Evolutionary conservation across 2,888 invertebrate genomes (phyloP).

Genomic region (Pediacus dermestoides): DNA sequence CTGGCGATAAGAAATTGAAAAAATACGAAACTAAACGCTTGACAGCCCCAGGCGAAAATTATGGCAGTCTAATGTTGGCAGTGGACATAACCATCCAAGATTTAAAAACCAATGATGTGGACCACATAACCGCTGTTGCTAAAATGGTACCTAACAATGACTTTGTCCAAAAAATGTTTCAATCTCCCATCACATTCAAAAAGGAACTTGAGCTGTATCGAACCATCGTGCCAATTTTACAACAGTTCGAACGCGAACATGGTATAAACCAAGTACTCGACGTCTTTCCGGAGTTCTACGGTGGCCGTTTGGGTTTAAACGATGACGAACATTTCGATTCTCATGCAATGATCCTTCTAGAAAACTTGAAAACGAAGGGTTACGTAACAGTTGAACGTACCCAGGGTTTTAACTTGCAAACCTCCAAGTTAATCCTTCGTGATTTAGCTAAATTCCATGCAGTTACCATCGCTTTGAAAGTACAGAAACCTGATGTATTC

Average conservation of each 20-base stretch:
- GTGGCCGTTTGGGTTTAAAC: slow-evolving; percentile 31
- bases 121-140: slow-evolving; percentile 20
- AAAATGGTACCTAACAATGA: slow-evolving; percentile 25
- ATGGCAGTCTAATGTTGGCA: slow-evolving; percentile 55
- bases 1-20: neutral
- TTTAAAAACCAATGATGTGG: slow-evolving; percentile 12
- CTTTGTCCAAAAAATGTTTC: slow-evolving; percentile 46
- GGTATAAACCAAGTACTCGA: slow-evolving; percentile 46
- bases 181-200: slow-evolving; percentile 51
- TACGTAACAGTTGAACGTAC: slow-evolving; percentile 49
- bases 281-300: slow-evolving; percentile 37
- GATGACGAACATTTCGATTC: slow-evolving; percentile 46
- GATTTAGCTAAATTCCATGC: slow-evolving; percentile 55
- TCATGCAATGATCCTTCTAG: slow-evolving; percentile 53
- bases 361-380: slow-evolving; percentile 50
- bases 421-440: slow-evolving; percentile 46
- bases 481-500: slow-evolving; percentile 44
- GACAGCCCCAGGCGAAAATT: slow-evolving; percentile 57
- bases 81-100: slow-evolving; percentile 34
- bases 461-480: slow-evolving; percentile 52
- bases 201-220: slow-evolving; percentile 54
- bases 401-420: slow-evolving; percentile 49
- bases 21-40: slow-evolving; percentile 27
- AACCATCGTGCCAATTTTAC: slow-evolving; percentile 48
- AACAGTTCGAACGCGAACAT: slow-evolving; percentile 48